These are phyloP conservation scores for Tragelaphus buxtoni DNA, from an alignment of 2,113 vertebrate genomes.

Conservation along the genomic window DNA sequence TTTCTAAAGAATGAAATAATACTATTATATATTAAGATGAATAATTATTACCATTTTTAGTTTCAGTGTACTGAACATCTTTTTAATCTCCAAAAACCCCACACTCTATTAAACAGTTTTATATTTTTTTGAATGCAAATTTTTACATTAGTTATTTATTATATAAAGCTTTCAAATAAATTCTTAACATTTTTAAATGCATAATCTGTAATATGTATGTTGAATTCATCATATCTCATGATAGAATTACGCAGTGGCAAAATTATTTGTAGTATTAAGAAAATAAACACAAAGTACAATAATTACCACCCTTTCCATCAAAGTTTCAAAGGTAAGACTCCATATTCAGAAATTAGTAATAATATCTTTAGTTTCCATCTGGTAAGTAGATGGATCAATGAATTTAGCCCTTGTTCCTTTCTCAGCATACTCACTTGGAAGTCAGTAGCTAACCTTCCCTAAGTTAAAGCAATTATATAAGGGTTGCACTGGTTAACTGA, in stretches of 20 bases:
- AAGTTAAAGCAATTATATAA: slow-evolving; percentile 8
- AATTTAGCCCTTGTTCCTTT: background rate
- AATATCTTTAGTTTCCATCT: background rate
- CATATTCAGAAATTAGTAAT: slow-evolving; percentile 37
- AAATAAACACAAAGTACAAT: background rate
- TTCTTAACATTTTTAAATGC: slow-evolving; percentile 15
- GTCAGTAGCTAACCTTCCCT: background rate
- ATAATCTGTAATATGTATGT: background rate
- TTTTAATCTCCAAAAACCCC: slow-evolving; percentile 18
- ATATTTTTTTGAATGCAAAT: slow-evolving; percentile 14
- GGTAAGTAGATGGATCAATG: background rate
- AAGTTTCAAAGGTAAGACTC: background rate
- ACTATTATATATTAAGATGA: no score
- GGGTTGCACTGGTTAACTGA: background rate
- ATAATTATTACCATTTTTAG: no score
- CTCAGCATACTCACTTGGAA: slow-evolving; percentile 7
- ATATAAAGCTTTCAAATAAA: slow-evolving; percentile 22
- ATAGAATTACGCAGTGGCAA: slow-evolving; percentile 8
- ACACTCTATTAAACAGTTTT: background rate
- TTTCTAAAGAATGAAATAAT: no score
- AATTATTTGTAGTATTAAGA: slow-evolving; percentile 30
- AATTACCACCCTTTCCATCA: background rate
- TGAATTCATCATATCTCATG: background rate
- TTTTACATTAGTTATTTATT: slow-evolving; percentile 23
- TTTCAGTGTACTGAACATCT: background rate